Percentiles rank a stretch among this genome's conserved stretches.
Evolutionary conservation across 1,140 invertebrate genomes (phyloP).

Genomic region (Gonatopus flavifemur): DNA sequence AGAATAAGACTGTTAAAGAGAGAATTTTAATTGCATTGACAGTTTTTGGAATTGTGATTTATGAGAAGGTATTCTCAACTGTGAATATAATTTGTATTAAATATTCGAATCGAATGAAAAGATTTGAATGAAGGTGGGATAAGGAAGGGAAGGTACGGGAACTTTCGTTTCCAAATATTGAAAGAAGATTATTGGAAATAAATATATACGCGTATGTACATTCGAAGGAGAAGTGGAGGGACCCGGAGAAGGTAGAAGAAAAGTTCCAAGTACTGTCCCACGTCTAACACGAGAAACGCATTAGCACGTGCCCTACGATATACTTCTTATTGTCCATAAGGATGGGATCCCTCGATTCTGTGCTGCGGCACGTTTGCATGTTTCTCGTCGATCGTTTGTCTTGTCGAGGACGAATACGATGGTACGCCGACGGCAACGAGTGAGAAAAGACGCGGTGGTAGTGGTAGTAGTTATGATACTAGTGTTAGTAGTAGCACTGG

Average conservation of each 20-base stretch:
- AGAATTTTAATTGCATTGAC: too few species aligned
- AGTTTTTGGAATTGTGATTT: too few species aligned
- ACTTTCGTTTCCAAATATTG: constrained; percentile 38
- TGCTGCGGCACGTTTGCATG: constrained; percentile 36
- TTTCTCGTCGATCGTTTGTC: constrained; percentile 36
- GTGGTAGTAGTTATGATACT: too few species aligned
- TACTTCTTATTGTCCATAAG: constrained; percentile 42
- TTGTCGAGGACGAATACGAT: constrained; percentile 20
- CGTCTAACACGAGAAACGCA: constrained; percentile 45
- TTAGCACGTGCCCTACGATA: constrained; percentile 42
- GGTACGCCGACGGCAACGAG: constrained; percentile 12
- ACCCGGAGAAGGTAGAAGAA: constrained; percentile 1
- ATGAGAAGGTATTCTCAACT: too few species aligned
- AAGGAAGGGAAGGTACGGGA: constrained; percentile 9
- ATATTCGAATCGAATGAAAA: too few species aligned
- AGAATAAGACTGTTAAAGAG: too few species aligned
- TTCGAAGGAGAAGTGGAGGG: constrained; percentile 2
- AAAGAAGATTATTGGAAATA: constrained; percentile 15
- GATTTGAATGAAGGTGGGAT: too few species aligned
- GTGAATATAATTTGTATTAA: too few species aligned
- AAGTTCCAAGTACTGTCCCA: constrained; percentile 28
- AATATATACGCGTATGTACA: too few species aligned
- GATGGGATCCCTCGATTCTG: constrained; percentile 31
- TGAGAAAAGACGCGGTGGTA: too few species aligned
- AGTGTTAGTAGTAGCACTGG: not conserved